Evolutionary conservation across 2,888 invertebrate species (phyloP), one percentile per base, ranked within the genome.

Genomic region (Lamproptera curius): DNA sequence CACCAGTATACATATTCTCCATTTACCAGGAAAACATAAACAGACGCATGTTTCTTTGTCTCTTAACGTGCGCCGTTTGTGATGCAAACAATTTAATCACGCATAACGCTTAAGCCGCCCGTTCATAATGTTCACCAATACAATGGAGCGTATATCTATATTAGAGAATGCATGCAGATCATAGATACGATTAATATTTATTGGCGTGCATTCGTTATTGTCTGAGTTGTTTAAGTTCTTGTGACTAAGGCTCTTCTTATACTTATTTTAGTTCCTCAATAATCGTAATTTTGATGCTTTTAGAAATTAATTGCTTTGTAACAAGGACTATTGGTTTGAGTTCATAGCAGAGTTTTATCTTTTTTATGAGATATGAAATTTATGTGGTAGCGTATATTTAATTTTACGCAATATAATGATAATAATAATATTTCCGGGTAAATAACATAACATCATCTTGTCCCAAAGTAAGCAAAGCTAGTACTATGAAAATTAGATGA

Each of bases 71-170:
- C 20, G 1, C 23, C 14, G 23, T 41, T 36, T 46, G 23, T 11
- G 33, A 47, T 20, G 37, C 23, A 23, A 16, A 37, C 16, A 42
- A 38, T 23, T 39, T 34, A 42, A 33, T 36, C 36, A 48, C 33
- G 16, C 33, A 33, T 16, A 13, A 8, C 10, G 16, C 10, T 37
- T 20, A 31, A 26, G 33, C 31, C 13, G 20, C 9, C 10, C 31
- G 23, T 47, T 42, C 11, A 42, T 42, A 20, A 40, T 38, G 31
- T 37, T 38, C 20, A 16, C 28, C 28, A 40, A 46, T n/a, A 47
- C 47, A 47, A 42, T 47, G 33, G 37, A 47, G 37, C 33, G 37
- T 10, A 36, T 36, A 13, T 16, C 8, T 34, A 42, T 37, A 31
- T 41, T 26, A 8, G 28, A 23, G 10, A 10, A n/a, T 5, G 15